These are phyloP conservation scores for Epizoanthus illoricatus DNA, from an alignment of 92 coral and sea anemone genomes.

Conservation along the genomic window DNA sequence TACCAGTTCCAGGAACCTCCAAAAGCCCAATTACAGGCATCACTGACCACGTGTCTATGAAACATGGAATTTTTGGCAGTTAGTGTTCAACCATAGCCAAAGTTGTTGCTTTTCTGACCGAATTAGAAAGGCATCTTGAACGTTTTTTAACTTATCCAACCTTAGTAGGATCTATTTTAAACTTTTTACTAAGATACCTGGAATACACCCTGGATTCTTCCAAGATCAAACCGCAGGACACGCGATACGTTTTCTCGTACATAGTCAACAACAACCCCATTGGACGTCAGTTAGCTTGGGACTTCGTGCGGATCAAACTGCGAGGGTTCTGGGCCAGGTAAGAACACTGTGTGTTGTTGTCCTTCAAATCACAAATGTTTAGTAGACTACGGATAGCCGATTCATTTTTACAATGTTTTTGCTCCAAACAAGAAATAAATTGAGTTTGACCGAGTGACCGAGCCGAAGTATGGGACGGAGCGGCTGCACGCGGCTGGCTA, in stretches of 20 bases:
- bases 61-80: no score
- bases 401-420: not conserved
- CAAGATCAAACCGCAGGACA: conserved; percentile 44
- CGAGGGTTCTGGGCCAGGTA: conserved; percentile 44
- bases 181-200: conserved; percentile 49
- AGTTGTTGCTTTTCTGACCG: not conserved
- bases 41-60: no score
- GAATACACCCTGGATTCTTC: conserved; percentile 60
- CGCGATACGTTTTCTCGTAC: conserved; percentile 27
- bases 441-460: no score
- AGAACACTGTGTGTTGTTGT: not conserved
- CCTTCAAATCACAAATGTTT: not conserved
- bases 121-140: no score
- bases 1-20: no score
- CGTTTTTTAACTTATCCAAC: not conserved
- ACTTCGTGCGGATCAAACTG: conserved; percentile 53
- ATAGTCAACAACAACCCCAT: conserved; percentile 54
- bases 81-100: no score
- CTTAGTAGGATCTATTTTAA: not conserved
- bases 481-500: no score
- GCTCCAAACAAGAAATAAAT: no score
- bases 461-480: no score
- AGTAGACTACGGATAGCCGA: not conserved
- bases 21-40: no score
- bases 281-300: conserved; percentile 73